Evolutionary conservation across 2,888 invertebrate species (phyloP), one percentile per base, ranked within the genome.

Genomic region (Ecdyonurus torrentis): DNA sequence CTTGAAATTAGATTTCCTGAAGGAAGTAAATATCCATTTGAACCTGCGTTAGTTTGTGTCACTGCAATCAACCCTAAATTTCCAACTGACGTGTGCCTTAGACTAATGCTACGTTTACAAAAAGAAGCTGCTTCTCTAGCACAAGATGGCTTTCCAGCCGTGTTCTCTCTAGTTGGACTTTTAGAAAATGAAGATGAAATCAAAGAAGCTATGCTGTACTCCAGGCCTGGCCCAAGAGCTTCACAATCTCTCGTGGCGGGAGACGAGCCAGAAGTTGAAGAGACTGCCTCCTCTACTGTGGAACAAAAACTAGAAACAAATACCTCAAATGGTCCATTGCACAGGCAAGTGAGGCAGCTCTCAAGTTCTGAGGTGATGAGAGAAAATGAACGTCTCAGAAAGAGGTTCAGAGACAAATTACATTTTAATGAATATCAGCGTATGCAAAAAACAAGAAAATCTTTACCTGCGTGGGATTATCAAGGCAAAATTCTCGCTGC

Each of bases 1-100:
- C 75, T 90, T 69, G 90, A 90, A 78, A 78, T 91, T 68, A 78
- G 89, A 67, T 89, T 90, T 75, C 83, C 85, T 0, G 78, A 81
- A 67, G 81, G 82, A 64, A 82, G 82, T 62, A 79, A 79, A 60
- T 91, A 90, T 73, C 90, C 90, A 0, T 84, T 81, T 69, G 86
- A 89, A 73, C 79, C 86, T 0, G 89, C 89, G 0, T 75, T 84
- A 64, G 77, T 89, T 66, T 87, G 85, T 70, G 75, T 88, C 53
- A 85, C 83, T 75, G 79, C 83, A 0, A 79, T 79, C 66, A 79
- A 79, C 59, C 80, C 81, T 58, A 75, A 76, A n/a, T 73, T 72
- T 68, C 87, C 89, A 1, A 79, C 81, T 59, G 73, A 82, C 64
- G 77, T 83, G 23, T 82, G 82, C 66, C 74, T 90, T 61, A 82